Conservation (phyloP, 35 echinoderm and acorn worm species). For the Heliocidaris tuberculata region DNA sequence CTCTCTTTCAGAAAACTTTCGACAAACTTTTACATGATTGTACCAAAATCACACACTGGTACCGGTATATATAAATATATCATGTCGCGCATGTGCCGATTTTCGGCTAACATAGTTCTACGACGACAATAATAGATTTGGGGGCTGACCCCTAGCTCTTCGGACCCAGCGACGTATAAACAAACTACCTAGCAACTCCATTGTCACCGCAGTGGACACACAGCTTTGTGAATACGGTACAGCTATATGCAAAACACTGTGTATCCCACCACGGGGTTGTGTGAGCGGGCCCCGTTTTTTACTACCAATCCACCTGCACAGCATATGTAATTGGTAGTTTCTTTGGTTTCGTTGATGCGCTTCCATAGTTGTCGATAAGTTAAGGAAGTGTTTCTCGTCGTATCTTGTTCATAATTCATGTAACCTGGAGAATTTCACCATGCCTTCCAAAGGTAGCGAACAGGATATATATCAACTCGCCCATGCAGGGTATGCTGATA, state of each 20-base stretch:
- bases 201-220: neutral
- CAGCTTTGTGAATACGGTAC: neutral
- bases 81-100: neutral
- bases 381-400: neutral
- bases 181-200: neutral
- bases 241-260: neutral
- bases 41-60: too few species aligned
- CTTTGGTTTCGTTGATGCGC: too few species aligned
- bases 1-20: too few species aligned
- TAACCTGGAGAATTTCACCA: neutral
- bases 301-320: neutral
- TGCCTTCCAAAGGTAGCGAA: neutral
- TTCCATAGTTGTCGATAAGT: too few species aligned
- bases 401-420: neutral
- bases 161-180: neutral
- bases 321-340: too few species aligned
- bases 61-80: neutral
- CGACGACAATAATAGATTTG: neutral
- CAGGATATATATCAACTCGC: slow-evolving; percentile 21
- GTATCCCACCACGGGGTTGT: neutral
- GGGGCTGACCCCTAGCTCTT: neutral
- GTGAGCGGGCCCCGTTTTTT: neutral
- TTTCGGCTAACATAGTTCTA: neutral
- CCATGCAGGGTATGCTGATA: slow-evolving; percentile 12
- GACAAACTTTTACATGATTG: too few species aligned